Percentiles rank a stretch among this genome's conserved stretches.
phyloP scores from a whole-genome alignment of 2,113 vertebrate species.

The Ptilonorhynchus violaceus region DNA sequence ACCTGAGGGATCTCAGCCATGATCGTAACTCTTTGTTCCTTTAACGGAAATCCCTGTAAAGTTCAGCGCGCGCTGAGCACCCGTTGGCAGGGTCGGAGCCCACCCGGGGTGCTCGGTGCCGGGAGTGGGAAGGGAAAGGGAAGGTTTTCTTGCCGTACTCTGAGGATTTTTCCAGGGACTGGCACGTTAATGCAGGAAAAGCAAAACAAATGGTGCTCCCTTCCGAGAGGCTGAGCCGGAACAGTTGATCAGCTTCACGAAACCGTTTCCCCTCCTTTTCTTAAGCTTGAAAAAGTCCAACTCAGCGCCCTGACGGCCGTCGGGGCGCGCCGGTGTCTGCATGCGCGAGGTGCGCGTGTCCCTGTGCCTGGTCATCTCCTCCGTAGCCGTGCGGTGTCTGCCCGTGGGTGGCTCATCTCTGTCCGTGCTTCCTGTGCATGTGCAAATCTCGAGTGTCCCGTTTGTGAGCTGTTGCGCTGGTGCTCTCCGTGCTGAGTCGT shows the following conservation, averaged over 20 bases:
- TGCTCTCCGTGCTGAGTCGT: conserved; percentile 61
- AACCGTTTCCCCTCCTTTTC: background rate
- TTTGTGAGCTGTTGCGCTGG: conserved; percentile 56
- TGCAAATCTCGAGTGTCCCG: conserved; percentile 64
- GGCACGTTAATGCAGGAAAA: background rate
- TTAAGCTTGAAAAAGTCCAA: conserved; percentile 32
- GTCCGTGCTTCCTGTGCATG: conserved; percentile 78
- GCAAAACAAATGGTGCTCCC: conserved; percentile 34
- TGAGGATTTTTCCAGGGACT: conserved; percentile 43
- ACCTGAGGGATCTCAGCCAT: conserved; percentile 60
- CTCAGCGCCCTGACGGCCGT: background rate
- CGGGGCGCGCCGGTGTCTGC: conserved; percentile 50
- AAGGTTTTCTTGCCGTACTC: background rate
- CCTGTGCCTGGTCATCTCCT: conserved; percentile 65
- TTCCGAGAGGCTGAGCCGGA: conserved; percentile 53
- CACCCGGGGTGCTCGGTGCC: background rate
- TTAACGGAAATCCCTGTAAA: conserved; percentile 45
- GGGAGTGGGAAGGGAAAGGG: conserved; percentile 28
- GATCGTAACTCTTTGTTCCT: conserved; percentile 39
- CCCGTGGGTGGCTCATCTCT: conserved; percentile 66
- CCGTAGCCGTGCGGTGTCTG: conserved; percentile 35
- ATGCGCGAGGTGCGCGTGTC: conserved; percentile 69
- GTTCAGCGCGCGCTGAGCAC: background rate
- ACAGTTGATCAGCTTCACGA: background rate
- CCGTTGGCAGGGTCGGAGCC: background rate